Conservation (phyloP, 2,797 vertebrate species). For the Halcyon smyrnensis region DNA sequence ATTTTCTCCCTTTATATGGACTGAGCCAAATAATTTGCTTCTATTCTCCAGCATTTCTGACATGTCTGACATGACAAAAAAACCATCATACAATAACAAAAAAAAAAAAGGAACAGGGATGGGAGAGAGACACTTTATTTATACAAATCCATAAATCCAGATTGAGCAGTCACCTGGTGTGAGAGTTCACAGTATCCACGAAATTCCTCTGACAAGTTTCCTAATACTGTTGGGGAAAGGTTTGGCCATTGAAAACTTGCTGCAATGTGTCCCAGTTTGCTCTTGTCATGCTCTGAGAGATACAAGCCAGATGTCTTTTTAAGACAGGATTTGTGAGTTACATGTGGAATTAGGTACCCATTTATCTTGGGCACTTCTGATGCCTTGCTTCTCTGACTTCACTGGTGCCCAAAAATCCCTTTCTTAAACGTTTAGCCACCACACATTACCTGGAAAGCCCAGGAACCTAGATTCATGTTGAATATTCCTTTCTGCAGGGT, state of each 20-base stretch:
- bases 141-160: not conserved
- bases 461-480: not conserved
- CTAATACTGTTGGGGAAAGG: not conserved
- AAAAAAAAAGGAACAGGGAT: rapidly evolving
- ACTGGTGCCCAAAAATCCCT: not conserved
- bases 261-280: not conserved
- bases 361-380: not conserved
- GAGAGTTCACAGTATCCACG: not conserved
- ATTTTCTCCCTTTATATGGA: not conserved
- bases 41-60: not conserved
- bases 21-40: not conserved
- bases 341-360: not conserved
- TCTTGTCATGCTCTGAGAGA: not conserved
- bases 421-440: not conserved
- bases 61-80: not conserved
- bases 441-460: not conserved
- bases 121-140: not conserved
- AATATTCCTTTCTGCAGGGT: not conserved
- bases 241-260: not conserved
- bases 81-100: rapidly evolving
- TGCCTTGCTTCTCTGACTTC: not conserved
- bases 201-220: not conserved
- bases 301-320: not conserved
- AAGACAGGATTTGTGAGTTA: not conserved
- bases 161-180: not conserved